These are phyloP conservation scores for Morelia viridis DNA, from an alignment of 2,797 vertebrate species.

Conservation along the genomic window DNA sequence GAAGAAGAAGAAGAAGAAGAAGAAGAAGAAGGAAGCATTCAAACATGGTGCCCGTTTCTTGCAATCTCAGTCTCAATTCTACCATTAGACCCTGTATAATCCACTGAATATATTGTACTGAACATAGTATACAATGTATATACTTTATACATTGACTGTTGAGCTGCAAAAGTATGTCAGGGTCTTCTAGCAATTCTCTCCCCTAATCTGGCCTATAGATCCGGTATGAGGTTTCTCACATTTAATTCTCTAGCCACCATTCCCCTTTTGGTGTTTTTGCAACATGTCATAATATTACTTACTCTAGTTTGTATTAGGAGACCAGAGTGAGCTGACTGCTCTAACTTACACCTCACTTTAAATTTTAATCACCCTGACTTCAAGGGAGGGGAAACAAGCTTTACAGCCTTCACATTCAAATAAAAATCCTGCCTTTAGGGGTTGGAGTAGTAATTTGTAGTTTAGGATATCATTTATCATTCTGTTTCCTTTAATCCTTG, in stretches of 20 bases:
- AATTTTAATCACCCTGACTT: slow-evolving; percentile 16
- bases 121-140: too few relatives aligned
- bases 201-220: not conserved
- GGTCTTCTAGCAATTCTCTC: not conserved
- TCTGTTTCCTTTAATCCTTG: slow-evolving; percentile 24
- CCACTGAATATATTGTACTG: too few relatives aligned
- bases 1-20: too few relatives aligned
- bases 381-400: slow-evolving; percentile 8
- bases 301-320: not conserved
- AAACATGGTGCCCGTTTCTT: too few relatives aligned
- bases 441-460: slow-evolving; percentile 30
- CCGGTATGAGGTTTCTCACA: not conserved
- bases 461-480: slow-evolving; percentile 38
- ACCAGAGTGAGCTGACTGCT: not conserved
- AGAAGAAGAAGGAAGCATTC: too few relatives aligned
- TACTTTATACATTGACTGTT: not conserved
- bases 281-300: not conserved
- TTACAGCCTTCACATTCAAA: slow-evolving; percentile 29
- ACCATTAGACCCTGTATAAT: not conserved
- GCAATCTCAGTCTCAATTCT: not conserved
- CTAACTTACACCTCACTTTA: not conserved
- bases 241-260: not conserved
- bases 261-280: not conserved
- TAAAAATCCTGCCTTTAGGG: slow-evolving; percentile 20
- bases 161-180: not conserved